phyloP scores from a whole-genome alignment of 1,140 invertebrate species.

The Chelonus insularis region DNA sequence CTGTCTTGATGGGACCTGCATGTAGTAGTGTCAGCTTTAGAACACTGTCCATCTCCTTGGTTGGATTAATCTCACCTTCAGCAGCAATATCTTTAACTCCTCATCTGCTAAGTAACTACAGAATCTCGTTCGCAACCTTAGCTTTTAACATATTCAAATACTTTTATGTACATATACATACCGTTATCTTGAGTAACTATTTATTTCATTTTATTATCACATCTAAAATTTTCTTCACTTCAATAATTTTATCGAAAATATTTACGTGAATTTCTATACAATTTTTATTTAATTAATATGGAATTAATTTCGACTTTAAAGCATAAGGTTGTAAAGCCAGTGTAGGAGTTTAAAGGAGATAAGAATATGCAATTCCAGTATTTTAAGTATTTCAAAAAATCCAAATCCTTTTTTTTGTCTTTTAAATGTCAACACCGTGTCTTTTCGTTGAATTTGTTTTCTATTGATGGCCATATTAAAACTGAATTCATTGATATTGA shows the following conservation, averaged over 20 bases:
- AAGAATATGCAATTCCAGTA: too few species aligned
- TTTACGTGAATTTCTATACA: background rate
- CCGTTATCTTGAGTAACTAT: background rate
- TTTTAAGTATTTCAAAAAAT: too few species aligned
- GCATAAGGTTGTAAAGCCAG: too few species aligned
- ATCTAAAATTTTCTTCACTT: background rate
- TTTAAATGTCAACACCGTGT: too few species aligned
- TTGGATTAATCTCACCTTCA: constrained; percentile 16
- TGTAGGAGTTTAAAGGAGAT: too few species aligned
- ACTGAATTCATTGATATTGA: too few species aligned
- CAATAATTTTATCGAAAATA: background rate
- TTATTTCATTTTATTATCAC: background rate
- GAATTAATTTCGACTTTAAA: too few species aligned
- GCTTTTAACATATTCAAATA: constrained; percentile 17
- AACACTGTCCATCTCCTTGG: constrained; percentile 8
- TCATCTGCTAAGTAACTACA: background rate
- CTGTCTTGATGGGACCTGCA: too few species aligned
- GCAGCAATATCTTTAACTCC: constrained; percentile 7
- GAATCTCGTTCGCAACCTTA: constrained; percentile 16
- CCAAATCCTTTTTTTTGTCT: too few species aligned
- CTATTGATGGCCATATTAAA: too few species aligned
- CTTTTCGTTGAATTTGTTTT: too few species aligned
- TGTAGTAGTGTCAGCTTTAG: background rate
- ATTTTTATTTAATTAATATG: too few species aligned
- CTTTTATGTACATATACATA: background rate